A percentile compares a stretch with the other conserved stretches of the same genome.
phyloP scores from a whole-genome alignment of 2,888 invertebrate species.

The Aspidapion aeneum region DNA sequence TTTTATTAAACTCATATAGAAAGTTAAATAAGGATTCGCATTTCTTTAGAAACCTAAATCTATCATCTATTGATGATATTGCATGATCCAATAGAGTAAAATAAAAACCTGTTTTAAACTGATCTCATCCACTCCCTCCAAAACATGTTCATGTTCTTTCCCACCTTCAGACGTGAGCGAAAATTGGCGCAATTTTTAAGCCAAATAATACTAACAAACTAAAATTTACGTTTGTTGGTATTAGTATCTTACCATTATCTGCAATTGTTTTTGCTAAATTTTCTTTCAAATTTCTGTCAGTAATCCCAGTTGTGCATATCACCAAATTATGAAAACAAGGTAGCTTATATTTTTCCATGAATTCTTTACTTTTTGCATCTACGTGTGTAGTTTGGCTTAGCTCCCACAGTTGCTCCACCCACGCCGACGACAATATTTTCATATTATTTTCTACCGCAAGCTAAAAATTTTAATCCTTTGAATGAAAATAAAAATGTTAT shows the following conservation, averaged over 20 bases:
- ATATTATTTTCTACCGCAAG: conserved; percentile 65
- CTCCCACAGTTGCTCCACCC: conserved; percentile 82
- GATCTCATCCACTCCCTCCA: not conserved
- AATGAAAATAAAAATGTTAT: too few species aligned
- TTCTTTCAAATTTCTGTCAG: conserved; percentile 56
- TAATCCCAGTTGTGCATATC: conserved; percentile 75
- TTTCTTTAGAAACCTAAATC: too few species aligned
- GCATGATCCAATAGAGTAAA: too few species aligned
- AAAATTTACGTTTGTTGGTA: too few species aligned
- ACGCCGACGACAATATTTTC: conserved; percentile 71
- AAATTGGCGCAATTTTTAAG: too few species aligned
- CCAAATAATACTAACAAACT: too few species aligned
- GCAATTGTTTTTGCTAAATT: conserved; percentile 64
- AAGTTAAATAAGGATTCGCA: too few species aligned
- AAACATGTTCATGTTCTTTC: not conserved
- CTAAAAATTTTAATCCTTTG: conserved; percentile 42
- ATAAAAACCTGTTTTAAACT: not conserved
- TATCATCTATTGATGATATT: not conserved
- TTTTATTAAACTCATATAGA: too few species aligned
- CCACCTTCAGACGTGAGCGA: too few species aligned
- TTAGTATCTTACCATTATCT: conserved; percentile 65
- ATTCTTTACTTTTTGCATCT: conserved; percentile 60
- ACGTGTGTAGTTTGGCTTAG: conserved; percentile 60
- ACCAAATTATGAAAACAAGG: conserved; percentile 75
- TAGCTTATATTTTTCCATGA: conserved; percentile 55